Base-by-base conservation (phyloP, 2,888 invertebrate species). In the Drosophila ezoana region DNA sequence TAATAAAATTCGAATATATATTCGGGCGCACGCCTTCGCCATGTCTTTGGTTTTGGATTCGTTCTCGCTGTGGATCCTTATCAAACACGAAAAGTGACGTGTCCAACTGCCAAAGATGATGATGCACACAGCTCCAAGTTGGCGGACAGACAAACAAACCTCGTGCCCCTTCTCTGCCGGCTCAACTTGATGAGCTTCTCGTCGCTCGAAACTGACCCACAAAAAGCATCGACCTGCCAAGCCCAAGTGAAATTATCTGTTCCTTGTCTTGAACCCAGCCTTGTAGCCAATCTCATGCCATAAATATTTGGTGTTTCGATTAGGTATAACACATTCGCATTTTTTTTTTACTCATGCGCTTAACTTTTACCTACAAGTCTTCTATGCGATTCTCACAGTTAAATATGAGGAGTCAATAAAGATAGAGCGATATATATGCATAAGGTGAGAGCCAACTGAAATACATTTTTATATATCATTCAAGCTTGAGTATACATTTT, bases 41-140 rank as follows among this genome's bases (percentile, higher is more conserved):
- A 65, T 71, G 35, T 33, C 51, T 14, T 51, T 23, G 20, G 13
- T 18, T 56, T 71, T 51, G 61, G 61, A 49, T 67, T 60, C 54
- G 48, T 85, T 80, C 80, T 71, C 74, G 53, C 65, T 81, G 84
- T 84, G 84, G 87, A 84, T 84, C 84, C 84, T 84, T 84, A 84
- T 84, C 84, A 84, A 84, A 84, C 80, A 81, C 73, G 76, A 78
- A 86, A 87, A 80, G 76, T 87, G 87, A 87, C 87, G 84, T 87
- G 84, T 69, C 80, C 81, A 68, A 72, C 81, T 76, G 60, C 77
- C 74, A 77, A 77, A 71, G 76, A 79, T 76, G 82, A 81, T 85
- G 82, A 85, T 79, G 77, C 79, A 78, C 68, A 76, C 56, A 48
- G 65, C 18, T 52, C 52, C 57, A 45, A n/a, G 51, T 56, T 63